Base-by-base conservation (phyloP, 2,888 invertebrate genomes). In the Ditula angustiorana region DNA sequence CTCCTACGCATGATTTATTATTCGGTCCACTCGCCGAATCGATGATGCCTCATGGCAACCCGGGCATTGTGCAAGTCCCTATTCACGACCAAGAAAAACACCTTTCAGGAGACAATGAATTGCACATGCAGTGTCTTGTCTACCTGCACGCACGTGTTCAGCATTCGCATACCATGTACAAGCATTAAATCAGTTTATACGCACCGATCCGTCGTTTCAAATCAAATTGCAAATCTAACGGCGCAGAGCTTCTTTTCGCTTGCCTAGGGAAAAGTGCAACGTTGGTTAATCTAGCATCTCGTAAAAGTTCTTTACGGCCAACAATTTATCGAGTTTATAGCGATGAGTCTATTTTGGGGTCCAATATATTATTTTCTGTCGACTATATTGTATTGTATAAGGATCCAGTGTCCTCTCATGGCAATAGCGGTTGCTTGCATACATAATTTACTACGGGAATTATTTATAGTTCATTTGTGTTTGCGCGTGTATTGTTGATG, bases 81-180 rank as follows among this genome's bases (percentile, higher is more conserved):
- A 86, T 90, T 84, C 84, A 85, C 67, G 68, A 66, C 69, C 69
- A 81, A 87, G 85, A 88, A 87, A 83, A 86, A 88, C 86, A 86
- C 84, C 81, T 87, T 85, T 85, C 84, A 82, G 71, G 71, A 70
- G 72, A 79, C 91, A 91, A 90, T 88, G 77, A 75, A 76, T 82
- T 90, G 88, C 91, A 92, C 92, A 90, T 90, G 90, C 85, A 78
- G 72, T 71, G 59, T 52, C 59, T 55, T 65, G 69, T 83, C 83
- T 92, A 92, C 92, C 92, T 92, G 91, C 86, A 85, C 89, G 90
- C 92, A 92, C 92, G 92, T 92, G 92, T 91, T 88, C 86, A 74
- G 80, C 76, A 83, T 88, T 88, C 87, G 83, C 86, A 85, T 87
- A 86, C 82, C 72, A 68, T 70, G 68, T n/a, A n/a, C 80, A 74